Percentiles rank a stretch among this genome's conserved stretches.
phyloP scores from a whole-genome alignment of 2,888 invertebrate genomes.

The Steromphala cineraria region DNA sequence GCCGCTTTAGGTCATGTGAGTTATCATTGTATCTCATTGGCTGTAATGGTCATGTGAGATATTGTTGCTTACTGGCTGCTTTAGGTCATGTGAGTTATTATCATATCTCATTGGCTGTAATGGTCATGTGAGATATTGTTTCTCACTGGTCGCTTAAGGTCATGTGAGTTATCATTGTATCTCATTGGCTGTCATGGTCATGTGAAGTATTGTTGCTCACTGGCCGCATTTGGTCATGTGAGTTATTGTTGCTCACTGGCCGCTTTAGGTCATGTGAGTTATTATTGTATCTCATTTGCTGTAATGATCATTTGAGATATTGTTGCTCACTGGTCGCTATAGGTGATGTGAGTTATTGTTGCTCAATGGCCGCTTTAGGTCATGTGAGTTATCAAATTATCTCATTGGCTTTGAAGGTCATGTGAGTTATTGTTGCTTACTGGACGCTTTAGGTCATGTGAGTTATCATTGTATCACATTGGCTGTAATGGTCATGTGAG shows the following conservation, averaged over 20 bases:
- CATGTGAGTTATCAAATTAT: neutral
- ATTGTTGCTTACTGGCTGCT: neutral
- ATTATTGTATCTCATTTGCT: neutral
- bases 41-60: neutral
- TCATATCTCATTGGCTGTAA: neutral
- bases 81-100: neutral
- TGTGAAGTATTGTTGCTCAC: neutral
- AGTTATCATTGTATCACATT: no score
- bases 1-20: neutral
- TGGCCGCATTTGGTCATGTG: no score
- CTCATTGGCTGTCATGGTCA: neutral
- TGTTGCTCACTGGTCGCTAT: neutral
- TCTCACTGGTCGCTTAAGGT: neutral
- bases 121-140: neutral
- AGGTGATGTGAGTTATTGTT: neutral
- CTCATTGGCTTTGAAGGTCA: neutral
- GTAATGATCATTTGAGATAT: neutral
- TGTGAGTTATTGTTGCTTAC: neutral
- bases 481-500: no score
- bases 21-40: neutral
- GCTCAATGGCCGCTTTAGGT: neutral
- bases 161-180: no score
- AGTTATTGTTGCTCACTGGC: neutral
- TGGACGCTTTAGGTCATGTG: no score
- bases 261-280: neutral